A percentile compares a stretch with the other conserved stretches of the same genome.
Conservation (phyloP, 2,113 vertebrate species). For the Zosterops pallidus region DNA sequence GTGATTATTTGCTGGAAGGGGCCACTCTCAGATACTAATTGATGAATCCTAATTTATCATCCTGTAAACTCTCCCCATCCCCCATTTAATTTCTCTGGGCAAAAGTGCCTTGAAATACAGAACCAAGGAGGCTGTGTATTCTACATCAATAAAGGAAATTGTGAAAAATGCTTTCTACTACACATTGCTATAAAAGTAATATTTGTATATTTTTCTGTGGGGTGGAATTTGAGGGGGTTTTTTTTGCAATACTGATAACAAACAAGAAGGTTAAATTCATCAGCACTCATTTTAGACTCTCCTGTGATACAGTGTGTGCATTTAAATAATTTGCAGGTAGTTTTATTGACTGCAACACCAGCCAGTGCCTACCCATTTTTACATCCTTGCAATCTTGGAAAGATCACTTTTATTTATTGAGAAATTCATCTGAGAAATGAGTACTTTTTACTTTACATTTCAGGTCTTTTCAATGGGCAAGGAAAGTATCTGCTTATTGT, state of each 20-base stretch:
- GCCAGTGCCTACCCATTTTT: neutral
- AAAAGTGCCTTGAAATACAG: neutral
- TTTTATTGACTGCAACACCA: neutral
- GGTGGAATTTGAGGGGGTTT: neutral
- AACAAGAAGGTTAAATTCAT: neutral
- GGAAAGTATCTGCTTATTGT: neutral
- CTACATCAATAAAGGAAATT: neutral
- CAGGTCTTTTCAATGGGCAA: neutral
- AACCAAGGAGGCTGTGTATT: neutral
- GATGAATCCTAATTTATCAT: conserved; percentile 7
- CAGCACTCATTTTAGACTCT: neutral
- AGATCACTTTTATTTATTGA: neutral
- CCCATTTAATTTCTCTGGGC: neutral
- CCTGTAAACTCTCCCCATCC: neutral
- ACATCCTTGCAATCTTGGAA: neutral
- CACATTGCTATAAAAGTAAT: neutral
- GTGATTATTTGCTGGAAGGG: neutral
- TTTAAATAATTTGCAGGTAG: neutral
- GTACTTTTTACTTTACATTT: neutral
- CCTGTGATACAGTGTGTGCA: neutral
- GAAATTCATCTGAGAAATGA: neutral
- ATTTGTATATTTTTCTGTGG: neutral
- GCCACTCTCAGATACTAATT: neutral
- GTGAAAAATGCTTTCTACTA: neutral
- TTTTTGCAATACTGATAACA: neutral